These are phyloP conservation scores for Diploscapter pachys DNA, from an alignment of 1,140 invertebrate genomes.

Conservation along the genomic window DNA sequence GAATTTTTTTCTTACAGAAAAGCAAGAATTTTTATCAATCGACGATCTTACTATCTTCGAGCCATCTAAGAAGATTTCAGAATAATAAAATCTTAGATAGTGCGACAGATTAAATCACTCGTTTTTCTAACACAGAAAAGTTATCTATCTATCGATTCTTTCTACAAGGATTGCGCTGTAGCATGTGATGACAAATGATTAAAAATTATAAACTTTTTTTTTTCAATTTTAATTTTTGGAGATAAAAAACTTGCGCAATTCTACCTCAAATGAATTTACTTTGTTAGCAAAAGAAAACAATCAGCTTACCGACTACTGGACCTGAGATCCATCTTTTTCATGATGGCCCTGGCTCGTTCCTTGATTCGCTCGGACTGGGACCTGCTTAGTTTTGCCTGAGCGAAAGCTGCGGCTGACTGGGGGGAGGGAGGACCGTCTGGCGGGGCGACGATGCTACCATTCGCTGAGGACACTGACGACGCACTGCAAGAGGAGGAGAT, in stretches of 20 bases:
- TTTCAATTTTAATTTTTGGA: background rate
- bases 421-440: too few relatives aligned
- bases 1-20: too few relatives aligned
- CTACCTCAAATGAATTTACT: background rate
- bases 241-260: background rate
- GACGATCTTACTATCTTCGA: too few relatives aligned
- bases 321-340: slow-evolving; percentile 33
- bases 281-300: background rate
- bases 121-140: slow-evolving; percentile 1
- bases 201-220: background rate
- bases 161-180: too few relatives aligned
- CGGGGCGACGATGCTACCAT: too few relatives aligned
- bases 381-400: slow-evolving; percentile 21
- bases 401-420: too few relatives aligned
- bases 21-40: too few relatives aligned
- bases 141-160: background rate
- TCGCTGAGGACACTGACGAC: too few relatives aligned
- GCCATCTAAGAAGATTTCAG: too few relatives aligned
- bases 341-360: slow-evolving; percentile 30
- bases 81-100: too few relatives aligned
- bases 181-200: too few relatives aligned
- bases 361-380: slow-evolving; percentile 33
- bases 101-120: background rate
- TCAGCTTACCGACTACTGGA: slow-evolving; percentile 19
- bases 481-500: too few relatives aligned